These are phyloP conservation scores for Tetramorium simillimum DNA, from an alignment of 1,140 invertebrate species.

Conservation along the genomic window DNA sequence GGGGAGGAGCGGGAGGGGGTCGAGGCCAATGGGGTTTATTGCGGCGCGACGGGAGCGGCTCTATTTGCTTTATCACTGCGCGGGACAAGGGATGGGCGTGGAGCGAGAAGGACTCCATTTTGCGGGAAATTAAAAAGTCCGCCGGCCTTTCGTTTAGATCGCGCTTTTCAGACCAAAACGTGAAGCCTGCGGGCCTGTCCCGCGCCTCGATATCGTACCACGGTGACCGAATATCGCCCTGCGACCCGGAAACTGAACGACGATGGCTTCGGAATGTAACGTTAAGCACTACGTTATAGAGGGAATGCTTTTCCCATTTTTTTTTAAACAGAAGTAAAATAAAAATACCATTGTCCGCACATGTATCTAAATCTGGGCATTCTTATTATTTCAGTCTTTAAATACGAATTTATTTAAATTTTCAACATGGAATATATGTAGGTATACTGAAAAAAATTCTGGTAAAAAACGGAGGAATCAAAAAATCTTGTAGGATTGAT, in stretches of 20 bases:
- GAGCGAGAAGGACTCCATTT: conserved; percentile 81
- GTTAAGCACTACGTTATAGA: neutral
- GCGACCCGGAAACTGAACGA: neutral
- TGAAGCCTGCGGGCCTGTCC: conserved; percentile 2
- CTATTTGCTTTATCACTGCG: conserved; percentile 85
- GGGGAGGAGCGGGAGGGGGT: conserved; percentile 57
- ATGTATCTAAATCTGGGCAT: too few species aligned
- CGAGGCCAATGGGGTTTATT: conserved; percentile 79
- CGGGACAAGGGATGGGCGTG: conserved; percentile 84
- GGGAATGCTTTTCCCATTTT: neutral
- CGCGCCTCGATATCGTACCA: neutral
- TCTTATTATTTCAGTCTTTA: too few species aligned
- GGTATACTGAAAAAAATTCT: too few species aligned
- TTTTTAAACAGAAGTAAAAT: neutral
- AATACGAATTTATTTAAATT: too few species aligned
- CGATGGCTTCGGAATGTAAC: neutral
- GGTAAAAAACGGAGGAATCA: too few species aligned
- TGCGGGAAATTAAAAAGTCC: conserved; percentile 83
- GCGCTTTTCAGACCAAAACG: conserved; percentile 51
- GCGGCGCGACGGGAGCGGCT: conserved; percentile 80
- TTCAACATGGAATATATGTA: too few species aligned
- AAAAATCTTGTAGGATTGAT: too few species aligned
- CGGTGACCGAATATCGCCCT: neutral
- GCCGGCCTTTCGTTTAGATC: conserved; percentile 51
- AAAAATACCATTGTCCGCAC: too few species aligned